Base-by-base conservation (phyloP, 1,140 invertebrate species). In the Reticulitermes speratus region DNA sequence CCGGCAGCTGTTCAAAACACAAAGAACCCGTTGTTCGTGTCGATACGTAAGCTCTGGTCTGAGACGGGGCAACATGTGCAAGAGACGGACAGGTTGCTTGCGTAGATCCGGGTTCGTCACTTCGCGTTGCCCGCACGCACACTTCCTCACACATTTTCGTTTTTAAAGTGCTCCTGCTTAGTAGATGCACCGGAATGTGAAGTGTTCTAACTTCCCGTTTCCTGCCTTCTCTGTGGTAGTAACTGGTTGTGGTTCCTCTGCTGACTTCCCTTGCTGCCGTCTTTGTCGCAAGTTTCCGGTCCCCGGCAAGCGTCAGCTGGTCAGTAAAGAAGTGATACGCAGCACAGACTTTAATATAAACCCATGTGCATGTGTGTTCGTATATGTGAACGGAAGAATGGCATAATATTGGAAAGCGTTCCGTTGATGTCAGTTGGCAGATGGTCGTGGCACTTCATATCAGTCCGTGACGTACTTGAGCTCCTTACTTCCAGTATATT, bases 121-220 rank as follows among this genome's bases (percentile, higher is more conserved):
- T 75, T 75, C n/a, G n/a, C 25, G n/a, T 75, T 30, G 65, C 65
- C 65, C 65, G 65, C 65, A 75, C 65, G 65, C 65, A 75, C 65
- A 75, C 14, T 75, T 75, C 65, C 65, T 75, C 25, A 8, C n/a
- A 75, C 65, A 75, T n/a, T 75, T 30, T 75, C 65, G 65, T 75
- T 30, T 75, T 75, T 75, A 30, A 75, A n/a, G n/a, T 75, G 8
- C 65, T 75, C n/a, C 6, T 75, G 14, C 65, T 25, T 75, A 16
- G 25, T 8, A 75, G 65, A 75, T 75, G 65, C n/a, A 75, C n/a
- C 65, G n/a, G n/a, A 25, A 75, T 75, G 65, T 30, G n/a, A 75
- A 75, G n/a, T 75, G 65, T 75, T 30, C 9, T 19, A 75, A 75
- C 65, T 75, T 75, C 65, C 38, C 65, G 65, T 75, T 75, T 75